Percentiles rank a stretch among this genome's conserved stretches.
Evolutionary conservation across 1,140 invertebrate species (phyloP).

Genomic region (Bombus sibiricus): DNA sequence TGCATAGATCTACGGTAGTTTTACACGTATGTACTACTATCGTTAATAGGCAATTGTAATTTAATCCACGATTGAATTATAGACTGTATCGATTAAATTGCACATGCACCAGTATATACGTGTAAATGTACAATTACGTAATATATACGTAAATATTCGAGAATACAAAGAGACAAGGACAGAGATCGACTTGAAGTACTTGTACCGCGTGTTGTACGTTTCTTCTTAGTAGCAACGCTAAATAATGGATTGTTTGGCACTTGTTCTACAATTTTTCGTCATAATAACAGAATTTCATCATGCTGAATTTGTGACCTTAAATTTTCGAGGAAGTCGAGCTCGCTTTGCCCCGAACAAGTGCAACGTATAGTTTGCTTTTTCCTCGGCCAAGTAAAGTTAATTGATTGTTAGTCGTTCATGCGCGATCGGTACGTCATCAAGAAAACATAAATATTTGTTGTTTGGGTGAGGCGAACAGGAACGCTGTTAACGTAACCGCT

Average conservation of each 20-base stretch:
- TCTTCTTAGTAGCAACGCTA: not conserved
- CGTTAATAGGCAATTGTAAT: slow-evolving; percentile 57
- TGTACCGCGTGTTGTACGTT: not conserved
- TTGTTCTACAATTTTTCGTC: not conserved
- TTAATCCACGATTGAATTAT: slow-evolving; percentile 58
- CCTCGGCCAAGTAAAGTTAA: slow-evolving; percentile 60
- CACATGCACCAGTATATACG: not conserved
- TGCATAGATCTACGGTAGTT: slow-evolving; percentile 17
- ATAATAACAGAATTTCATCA: not conserved
- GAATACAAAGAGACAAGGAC: not conserved
- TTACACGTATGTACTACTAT: slow-evolving; percentile 5
- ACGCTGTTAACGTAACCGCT: slow-evolving; percentile 62
- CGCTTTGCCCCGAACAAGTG: not conserved
- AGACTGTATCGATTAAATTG: slow-evolving; percentile 1
- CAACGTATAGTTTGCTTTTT: slow-evolving; percentile 41
- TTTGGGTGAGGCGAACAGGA: slow-evolving; percentile 55
- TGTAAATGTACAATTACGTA: not conserved
- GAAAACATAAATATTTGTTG: slow-evolving; percentile 74
- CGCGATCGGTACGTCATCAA: slow-evolving; percentile 61
- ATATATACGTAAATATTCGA: not conserved
- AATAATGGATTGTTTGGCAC: no score
- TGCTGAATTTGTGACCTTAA: no score
- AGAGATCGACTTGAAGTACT: not conserved
- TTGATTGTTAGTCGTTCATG: slow-evolving; percentile 68
- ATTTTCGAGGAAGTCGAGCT: slow-evolving; percentile 9